A percentile compares a stretch with the other conserved stretches of the same genome.
These are phyloP conservation scores for Bergia puertoricense DNA, from an alignment of 92 coral and sea anemone genomes.

Conservation along the genomic window DNA sequence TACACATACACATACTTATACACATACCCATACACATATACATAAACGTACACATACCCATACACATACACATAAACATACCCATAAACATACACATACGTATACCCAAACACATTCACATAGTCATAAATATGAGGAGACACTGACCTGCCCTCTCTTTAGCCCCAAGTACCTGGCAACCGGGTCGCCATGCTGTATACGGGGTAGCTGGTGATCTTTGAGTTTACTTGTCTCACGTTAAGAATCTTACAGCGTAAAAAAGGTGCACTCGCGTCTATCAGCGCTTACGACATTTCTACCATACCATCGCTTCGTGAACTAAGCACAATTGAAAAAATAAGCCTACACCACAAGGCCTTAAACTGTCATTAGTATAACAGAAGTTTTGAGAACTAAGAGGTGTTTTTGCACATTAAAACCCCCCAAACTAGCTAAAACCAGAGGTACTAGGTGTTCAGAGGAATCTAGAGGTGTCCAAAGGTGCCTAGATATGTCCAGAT, in stretches of 20 bases:
- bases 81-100: background rate
- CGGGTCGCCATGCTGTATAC: conserved; percentile 98
- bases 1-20: background rate
- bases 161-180: conserved; percentile 98
- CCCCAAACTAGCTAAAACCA: too few species aligned
- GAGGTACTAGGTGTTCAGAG: too few species aligned
- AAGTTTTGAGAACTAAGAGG: too few species aligned
- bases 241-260: conserved; percentile 30
- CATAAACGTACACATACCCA: background rate
- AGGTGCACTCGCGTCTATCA: background rate
- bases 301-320: too few species aligned
- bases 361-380: too few species aligned
- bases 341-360: too few species aligned
- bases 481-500: too few species aligned
- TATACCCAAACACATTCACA: background rate
- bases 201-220: conserved; percentile 96
- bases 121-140: too few species aligned
- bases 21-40: background rate
- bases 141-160: conserved; percentile 89
- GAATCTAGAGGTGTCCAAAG: too few species aligned
- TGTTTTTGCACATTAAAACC: too few species aligned
- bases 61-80: background rate
- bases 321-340: too few species aligned
- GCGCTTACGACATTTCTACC: background rate
- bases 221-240: conserved; percentile 77